Base-by-base conservation (phyloP, 2,113 vertebrate species). In the Microtus ochrogaster region DNA sequence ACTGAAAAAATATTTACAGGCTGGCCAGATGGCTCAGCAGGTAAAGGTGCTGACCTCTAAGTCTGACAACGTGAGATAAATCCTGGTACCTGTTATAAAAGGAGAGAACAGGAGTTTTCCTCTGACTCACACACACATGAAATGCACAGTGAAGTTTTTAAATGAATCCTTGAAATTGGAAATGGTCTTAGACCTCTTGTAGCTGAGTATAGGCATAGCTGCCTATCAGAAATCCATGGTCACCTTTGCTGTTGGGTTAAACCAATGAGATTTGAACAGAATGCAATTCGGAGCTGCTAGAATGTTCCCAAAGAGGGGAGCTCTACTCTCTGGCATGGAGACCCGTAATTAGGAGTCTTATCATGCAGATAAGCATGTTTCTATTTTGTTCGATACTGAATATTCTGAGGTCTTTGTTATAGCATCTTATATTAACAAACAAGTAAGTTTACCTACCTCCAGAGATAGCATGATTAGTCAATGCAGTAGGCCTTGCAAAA, bases 381-480 rank as follows among this genome's bases (percentile, higher is more conserved):
- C 13, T 81, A 73, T 81, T 91, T 95, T 92, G 33, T 89, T 33
- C 47, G 2, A 74, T 79, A 76, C 47, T 65, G 44, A 85, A 68
- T 65, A 4, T 83, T 95, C 83, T 36, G 24, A 41, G 21, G 63
- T 36, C 39, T 90, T 90, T 93, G 63, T 93, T 94, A 92, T 4
- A 52, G 26, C 33, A 92, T 7, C 12, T 89, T 68, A 68, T 13
- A 30, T 33, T 94, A 76, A 68, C 44, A 79, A 66, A 84, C 74
- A 95, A 82, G 73, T 93, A 68, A 87, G 84, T 74, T 36, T n/a
- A 96, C 65, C 26, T 58, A 24, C 49, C 17, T 90, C 30, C 19
- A 66, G 33, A 36, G n/a, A 74, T 90, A 55, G 63, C 79, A 5
- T 74, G 84, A 76, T 79, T 87, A 88, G 36, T 97, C 58, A 94